These are phyloP conservation scores for Platanista minor DNA, from an alignment of 2,113 vertebrate species.

Conservation along the genomic window DNA sequence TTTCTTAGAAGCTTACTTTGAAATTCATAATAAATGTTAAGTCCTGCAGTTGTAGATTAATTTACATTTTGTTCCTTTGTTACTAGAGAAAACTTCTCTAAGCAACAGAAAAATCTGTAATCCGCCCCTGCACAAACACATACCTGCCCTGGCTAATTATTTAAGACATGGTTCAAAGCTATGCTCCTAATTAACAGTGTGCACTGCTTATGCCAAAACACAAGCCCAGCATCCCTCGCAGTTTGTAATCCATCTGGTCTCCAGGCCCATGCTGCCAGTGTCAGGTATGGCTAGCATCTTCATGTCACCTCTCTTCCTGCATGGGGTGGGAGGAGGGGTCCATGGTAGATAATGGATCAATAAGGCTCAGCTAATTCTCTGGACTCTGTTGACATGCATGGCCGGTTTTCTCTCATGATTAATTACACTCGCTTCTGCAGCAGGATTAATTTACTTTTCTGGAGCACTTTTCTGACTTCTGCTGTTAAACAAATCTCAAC, in stretches of 20 bases:
- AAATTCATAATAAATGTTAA: slow-evolving; percentile 15
- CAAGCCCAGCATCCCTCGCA: not conserved
- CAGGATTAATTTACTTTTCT: slow-evolving; percentile 52
- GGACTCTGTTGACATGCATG: slow-evolving; percentile 5
- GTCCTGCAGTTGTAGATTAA: not conserved
- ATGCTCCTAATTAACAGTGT: slow-evolving; percentile 44
- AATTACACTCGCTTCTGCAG: slow-evolving; percentile 45
- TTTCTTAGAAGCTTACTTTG: slow-evolving; percentile 31
- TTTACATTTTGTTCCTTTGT: slow-evolving; percentile 49
- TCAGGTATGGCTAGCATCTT: not conserved
- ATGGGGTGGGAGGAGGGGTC: not conserved
- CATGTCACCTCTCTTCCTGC: not conserved
- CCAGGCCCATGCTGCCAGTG: not conserved
- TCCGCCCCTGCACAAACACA: not conserved
- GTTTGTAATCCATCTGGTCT: slow-evolving; percentile 51
- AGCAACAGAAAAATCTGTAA: slow-evolving; percentile 59
- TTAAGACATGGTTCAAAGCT: slow-evolving; percentile 55
- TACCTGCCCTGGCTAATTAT: slow-evolving; percentile 58
- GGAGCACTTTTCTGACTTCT: slow-evolving; percentile 4
- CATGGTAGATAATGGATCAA: not conserved
- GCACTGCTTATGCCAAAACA: slow-evolving; percentile 17
- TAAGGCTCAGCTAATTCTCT: slow-evolving; percentile 13
- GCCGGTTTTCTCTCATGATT: slow-evolving; percentile 58
- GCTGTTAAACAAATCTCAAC: slow-evolving; percentile 51
- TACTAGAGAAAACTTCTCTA: slow-evolving; percentile 61